Conservation (phyloP, 2,113 vertebrate species). For the Odocoileus virginianus region DNA sequence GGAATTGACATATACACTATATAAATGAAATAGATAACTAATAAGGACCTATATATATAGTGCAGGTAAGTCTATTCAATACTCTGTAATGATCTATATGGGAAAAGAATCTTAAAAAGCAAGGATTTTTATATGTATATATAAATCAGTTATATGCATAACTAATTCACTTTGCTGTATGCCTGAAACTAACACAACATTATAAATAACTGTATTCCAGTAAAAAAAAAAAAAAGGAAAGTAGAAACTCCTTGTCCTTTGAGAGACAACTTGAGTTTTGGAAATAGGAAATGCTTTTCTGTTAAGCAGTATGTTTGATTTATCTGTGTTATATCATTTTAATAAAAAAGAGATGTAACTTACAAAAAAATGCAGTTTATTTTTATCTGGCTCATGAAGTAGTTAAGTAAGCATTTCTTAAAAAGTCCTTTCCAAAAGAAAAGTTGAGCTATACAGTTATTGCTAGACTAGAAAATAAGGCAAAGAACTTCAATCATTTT, state of each 20-base stretch:
- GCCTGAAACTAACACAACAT: not conserved
- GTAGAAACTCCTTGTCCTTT: not conserved
- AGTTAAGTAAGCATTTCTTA: not conserved
- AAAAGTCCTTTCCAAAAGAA: not conserved
- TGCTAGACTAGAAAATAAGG: not conserved
- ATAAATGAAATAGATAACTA: not conserved
- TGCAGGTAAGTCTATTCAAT: not conserved
- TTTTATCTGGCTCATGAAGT: not conserved
- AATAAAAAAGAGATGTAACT: not conserved
- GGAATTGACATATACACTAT: not conserved
- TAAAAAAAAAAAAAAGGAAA: not conserved
- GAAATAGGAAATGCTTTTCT: not conserved
- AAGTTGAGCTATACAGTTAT: not conserved
- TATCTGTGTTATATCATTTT: not conserved
- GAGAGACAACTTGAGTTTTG: not conserved
- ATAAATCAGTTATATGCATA: not conserved
- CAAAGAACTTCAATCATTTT: not conserved
- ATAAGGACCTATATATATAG: not conserved
- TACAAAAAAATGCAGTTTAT: not conserved
- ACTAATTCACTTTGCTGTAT: not conserved
- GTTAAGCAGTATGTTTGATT: not conserved
- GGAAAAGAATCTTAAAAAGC: not conserved
- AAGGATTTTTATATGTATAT: not conserved
- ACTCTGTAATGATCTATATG: not conserved
- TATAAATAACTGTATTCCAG: not conserved